Percentiles rank a stretch among this genome's conserved stretches.
These are phyloP conservation scores for Teleogryllus oceanicus DNA, from an alignment of 2,888 invertebrate genomes.

Conservation along the genomic window DNA sequence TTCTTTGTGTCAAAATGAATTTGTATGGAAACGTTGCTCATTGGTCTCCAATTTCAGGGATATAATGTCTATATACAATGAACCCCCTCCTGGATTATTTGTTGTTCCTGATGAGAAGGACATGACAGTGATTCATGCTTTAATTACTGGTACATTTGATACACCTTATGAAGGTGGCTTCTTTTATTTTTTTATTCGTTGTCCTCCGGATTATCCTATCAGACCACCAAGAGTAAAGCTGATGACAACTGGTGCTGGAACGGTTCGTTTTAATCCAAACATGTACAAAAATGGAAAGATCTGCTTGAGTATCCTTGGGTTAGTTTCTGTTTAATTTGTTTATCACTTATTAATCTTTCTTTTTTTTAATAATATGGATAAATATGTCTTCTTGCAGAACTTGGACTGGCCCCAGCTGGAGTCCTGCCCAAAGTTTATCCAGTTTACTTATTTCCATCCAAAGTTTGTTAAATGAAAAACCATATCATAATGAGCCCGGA, in stretches of 20 bases:
- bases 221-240: slow-evolving; percentile 57
- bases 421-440: slow-evolving; percentile 54
- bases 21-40: not conserved
- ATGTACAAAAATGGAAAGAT: slow-evolving; percentile 60
- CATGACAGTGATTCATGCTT: slow-evolving; percentile 54
- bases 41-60: slow-evolving; percentile 47
- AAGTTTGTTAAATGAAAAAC: slow-evolving; percentile 59
- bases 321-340: not conserved
- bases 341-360: not conserved
- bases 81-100: slow-evolving; percentile 56
- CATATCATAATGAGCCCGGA: slow-evolving; percentile 63
- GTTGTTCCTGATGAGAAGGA: slow-evolving; percentile 55
- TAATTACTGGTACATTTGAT: slow-evolving; percentile 57
- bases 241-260: slow-evolving; percentile 57
- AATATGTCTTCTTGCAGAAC: slow-evolving; percentile 45
- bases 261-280: slow-evolving; percentile 61
- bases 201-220: slow-evolving; percentile 56
- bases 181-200: slow-evolving; percentile 53
- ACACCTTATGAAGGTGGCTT: slow-evolving; percentile 60
- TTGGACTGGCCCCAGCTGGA: slow-evolving; percentile 58
- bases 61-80: slow-evolving; percentile 54
- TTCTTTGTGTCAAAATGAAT: not conserved
- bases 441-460: slow-evolving; percentile 57
- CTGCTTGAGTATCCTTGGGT: slow-evolving; percentile 32
- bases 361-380: not conserved